Percentiles rank a stretch among this genome's conserved stretches.
These are phyloP conservation scores for Dryas iulia DNA, from an alignment of 1,140 invertebrate genomes.

Conservation along the genomic window DNA sequence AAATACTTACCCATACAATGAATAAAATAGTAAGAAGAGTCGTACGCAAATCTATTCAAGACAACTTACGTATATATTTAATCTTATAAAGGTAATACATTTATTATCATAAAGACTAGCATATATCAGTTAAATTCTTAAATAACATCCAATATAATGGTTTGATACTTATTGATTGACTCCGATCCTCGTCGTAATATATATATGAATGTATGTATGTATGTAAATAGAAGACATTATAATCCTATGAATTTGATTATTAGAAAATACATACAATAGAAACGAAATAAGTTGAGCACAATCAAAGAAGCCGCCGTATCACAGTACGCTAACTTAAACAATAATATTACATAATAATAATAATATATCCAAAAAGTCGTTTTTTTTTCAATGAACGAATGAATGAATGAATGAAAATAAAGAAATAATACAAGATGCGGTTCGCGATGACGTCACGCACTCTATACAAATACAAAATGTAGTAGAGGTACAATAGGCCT, in stretches of 20 bases:
- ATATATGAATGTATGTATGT: constrained; percentile 16
- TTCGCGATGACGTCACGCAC: constrained; percentile 28
- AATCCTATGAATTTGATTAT: constrained; percentile 51
- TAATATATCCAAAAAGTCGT: neutral
- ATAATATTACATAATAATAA: no score
- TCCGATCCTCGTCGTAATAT: constrained; percentile 33
- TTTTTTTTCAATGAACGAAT: neutral
- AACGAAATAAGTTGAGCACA: constrained; percentile 63
- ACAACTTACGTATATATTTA: constrained; percentile 70
- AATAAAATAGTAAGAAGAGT: constrained; percentile 58
- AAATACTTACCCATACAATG: constrained; percentile 58
- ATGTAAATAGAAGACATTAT: no score
- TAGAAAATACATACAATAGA: constrained; percentile 47
- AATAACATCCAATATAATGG: constrained; percentile 59
- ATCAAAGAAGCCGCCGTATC: constrained; percentile 65
- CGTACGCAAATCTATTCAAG: constrained; percentile 58
- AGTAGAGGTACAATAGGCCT: constrained; percentile 45
- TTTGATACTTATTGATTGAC: constrained; percentile 45
- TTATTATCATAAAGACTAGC: constrained; percentile 73
- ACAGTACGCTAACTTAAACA: constrained; percentile 72
- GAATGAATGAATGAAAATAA: neutral
- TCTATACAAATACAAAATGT: constrained; percentile 33
- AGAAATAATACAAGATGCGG: neutral
- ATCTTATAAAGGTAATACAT: constrained; percentile 61
- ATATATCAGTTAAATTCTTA: constrained; percentile 68